Evolutionary conservation across 1,140 invertebrate species (phyloP), one percentile per base, ranked within the genome.

Genomic region (Cydia fagiglandana): DNA sequence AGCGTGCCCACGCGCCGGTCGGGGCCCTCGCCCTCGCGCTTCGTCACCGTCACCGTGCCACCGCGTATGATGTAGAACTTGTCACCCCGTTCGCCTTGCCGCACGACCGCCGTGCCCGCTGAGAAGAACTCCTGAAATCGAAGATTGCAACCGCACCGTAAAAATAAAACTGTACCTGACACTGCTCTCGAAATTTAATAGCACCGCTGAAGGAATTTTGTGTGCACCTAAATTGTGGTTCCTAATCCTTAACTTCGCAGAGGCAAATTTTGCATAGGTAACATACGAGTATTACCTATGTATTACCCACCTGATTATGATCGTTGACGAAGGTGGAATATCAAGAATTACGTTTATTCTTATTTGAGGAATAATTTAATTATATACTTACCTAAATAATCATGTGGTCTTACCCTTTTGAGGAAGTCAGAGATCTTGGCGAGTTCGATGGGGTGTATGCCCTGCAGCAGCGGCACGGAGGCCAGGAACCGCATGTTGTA

Each of bases 51-150:
- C 30, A 98, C 98, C 78, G 96, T 96, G 13, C 98, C 98, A 20
- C 97, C 96, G 76, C 97, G 96, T 77, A 99, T 98, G 76, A 99
- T 98, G 87, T 97, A 99, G 92, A 99, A 99, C 81, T 98, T 98
- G 88, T 99, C 98, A 4, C 98, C 98, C 76, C 95, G 95, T 68
- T 98, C 98, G 0, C 98, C 98, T 93, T 99, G 97, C 9, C 97
- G 93, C n/a, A 99, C 96, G 77, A 99, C 98, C 80, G 96, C 96
- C 1, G 97, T 96, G 9, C 96, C 97, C 24, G 96, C 94, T 70
- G 96, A 95, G 89, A 97, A 99, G 84, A 97, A 97, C 86, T 97
- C 96, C 95, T 97, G 75, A 50, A 53, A 50, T 61, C 20, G 17
- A 12, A 61, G 17, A 24, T 61, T 61, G 15, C n/a, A 4, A 56